A percentile compares a stretch with the other conserved stretches of the same genome.
Conservation (phyloP, 1,140 invertebrate species). For the Sarcophaga bullata region DNA sequence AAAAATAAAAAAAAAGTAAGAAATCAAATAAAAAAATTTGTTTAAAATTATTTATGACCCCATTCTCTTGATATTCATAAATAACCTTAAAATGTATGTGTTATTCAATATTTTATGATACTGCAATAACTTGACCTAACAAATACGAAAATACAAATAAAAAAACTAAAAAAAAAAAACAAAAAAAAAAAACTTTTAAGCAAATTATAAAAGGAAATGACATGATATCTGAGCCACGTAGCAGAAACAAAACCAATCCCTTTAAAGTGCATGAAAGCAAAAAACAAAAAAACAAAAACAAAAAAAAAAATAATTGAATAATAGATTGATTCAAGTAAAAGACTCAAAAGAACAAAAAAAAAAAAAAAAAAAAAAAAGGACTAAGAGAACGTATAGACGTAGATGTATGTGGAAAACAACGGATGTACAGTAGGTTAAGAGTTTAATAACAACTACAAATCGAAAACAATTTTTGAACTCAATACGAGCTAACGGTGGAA, state of each 20-base stretch:
- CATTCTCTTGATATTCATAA: slow-evolving; percentile 4
- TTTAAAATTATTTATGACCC: background rate
- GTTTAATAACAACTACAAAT: slow-evolving; percentile 34
- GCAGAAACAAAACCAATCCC: too few species aligned
- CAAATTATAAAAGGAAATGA: slow-evolving; percentile 38
- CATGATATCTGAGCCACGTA: slow-evolving; percentile 18
- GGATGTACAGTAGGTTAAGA: slow-evolving; percentile 40
- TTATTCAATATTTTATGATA: slow-evolving; percentile 38
- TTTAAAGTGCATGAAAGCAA: slow-evolving; percentile 15
- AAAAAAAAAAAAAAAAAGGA: background rate
- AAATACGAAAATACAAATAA: background rate
- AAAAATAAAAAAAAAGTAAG: too few species aligned
- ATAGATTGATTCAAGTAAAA: slow-evolving; percentile 6
- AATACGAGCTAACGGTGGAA: slow-evolving; percentile 20
- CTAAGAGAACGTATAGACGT: too few species aligned
- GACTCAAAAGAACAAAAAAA: background rate
- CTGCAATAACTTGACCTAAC: slow-evolving; percentile 39
- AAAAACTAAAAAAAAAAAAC: background rate
- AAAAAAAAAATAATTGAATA: slow-evolving; percentile 6
- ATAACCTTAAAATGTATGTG: slow-evolving; percentile 15
- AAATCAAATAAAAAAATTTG: too few species aligned
- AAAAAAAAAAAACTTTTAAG: slow-evolving; percentile 28
- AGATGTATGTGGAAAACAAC: slow-evolving; percentile 2
- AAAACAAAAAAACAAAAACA: background rate
- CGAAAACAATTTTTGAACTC: slow-evolving; percentile 24